Base-by-base conservation (phyloP, 2,888 invertebrate species). In the Acanthosepion esculentum region DNA sequence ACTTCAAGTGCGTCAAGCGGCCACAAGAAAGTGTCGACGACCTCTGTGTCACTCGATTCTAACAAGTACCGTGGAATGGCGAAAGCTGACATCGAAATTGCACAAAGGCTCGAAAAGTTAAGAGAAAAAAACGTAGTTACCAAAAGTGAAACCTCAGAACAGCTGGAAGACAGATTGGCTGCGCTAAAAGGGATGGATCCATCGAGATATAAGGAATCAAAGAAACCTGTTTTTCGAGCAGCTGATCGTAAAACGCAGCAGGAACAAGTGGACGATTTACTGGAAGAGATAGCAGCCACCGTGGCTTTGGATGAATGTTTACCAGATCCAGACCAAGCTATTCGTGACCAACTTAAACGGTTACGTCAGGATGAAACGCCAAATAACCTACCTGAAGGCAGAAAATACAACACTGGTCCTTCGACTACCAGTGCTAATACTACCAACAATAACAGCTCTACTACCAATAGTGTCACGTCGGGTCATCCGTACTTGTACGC, bases 261-360 rank as follows among this genome's bases (percentile, higher is more conserved):
- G 48, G 96, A 97, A 91, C 96, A 97, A 95, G 96, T 97, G 78
- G 96, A 97, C 95, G 97, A 97, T 91, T 95, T 97, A 20, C 95
- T 97, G 48, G 96, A 96, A 93, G 96, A 97, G 95, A 97, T 97
- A n/a, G 95, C 96, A 91, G 96, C 96, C 94, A 97, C 97, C 94
- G 97, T 97, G 48, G 96, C 96, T 53, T 95, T 97, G 29, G 97
- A 97, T 93, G 95, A 95, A 26, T 95, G 94, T 20, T 94, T 95
- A 53, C 96, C 96, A 15, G 96, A 96, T 94, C 96, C 96, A 18
- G 96, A 95, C 5, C 96, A 96, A 48, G 98, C 98, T 96, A 95
- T 97, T 48, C 96, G 96, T 48, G 94, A 95, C 29, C 95, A 96
- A 94, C 95, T 96, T 33, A 95, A 96, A 15, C 95, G 95, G 26